Conservation (phyloP, 1,140 invertebrate species). For the Pollicipes pollicipes region DNA sequence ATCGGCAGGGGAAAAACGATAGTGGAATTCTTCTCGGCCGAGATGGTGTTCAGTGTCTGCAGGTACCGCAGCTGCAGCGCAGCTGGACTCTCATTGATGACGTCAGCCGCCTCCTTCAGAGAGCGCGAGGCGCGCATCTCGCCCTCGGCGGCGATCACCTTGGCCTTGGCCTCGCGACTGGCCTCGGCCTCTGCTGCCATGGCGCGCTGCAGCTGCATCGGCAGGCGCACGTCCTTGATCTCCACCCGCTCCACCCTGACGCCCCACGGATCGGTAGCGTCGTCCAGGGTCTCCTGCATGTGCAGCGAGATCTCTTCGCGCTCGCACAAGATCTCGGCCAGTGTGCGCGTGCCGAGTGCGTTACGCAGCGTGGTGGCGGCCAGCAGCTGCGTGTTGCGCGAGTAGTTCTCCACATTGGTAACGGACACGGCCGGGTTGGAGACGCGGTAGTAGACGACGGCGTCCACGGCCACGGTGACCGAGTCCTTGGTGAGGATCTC, state of each 20-base stretch:
- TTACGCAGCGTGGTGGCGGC: conserved; percentile 36
- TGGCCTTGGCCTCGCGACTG: too few relatives aligned
- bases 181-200: too few relatives aligned
- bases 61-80: too few relatives aligned
- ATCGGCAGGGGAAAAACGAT: too few relatives aligned
- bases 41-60: too few relatives aligned
- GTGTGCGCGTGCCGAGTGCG: conserved; percentile 40
- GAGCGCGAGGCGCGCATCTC: conserved; percentile 75
- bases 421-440: conserved; percentile 66
- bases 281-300: conserved; percentile 31
- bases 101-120: conserved; percentile 71
- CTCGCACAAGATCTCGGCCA: conserved; percentile 40
- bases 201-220: too few relatives aligned
- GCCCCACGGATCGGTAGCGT: conserved; percentile 41
- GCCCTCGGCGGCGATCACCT: conserved; percentile 42
- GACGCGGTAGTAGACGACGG: too few relatives aligned
- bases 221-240: too few relatives aligned
- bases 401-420: conserved; percentile 64
- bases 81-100: conserved; percentile 66
- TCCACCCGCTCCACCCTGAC: conserved; percentile 44
- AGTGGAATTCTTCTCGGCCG: too few relatives aligned
- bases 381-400: conserved; percentile 44
- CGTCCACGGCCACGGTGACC: too few relatives aligned
- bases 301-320: conserved; percentile 36
- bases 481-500: too few relatives aligned